Evolutionary conservation across 2,888 invertebrate species (phyloP).

Genomic region (Ochlodes sylvanus): DNA sequence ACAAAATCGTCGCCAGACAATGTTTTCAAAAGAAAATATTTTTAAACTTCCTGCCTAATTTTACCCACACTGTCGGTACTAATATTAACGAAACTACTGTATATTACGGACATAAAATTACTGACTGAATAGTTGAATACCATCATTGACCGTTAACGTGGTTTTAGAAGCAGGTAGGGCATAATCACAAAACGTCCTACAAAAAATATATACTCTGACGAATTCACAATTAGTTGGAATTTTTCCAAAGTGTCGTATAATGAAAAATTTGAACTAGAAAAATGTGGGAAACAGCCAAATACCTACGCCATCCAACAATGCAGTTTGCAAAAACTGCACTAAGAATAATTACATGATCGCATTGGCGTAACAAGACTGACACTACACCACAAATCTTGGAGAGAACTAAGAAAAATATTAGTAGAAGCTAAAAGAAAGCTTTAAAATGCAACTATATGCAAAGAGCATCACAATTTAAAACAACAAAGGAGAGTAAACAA

Average conservation of each 20-base stretch:
- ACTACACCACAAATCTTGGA: too few species aligned
- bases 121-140: too few species aligned
- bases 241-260: slow-evolving; percentile 22
- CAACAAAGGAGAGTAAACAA: slow-evolving; percentile 15
- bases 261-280: slow-evolving; percentile 14
- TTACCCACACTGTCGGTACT: too few species aligned
- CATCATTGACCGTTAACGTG: too few species aligned
- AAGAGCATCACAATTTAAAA: not conserved
- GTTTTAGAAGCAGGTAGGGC: too few species aligned
- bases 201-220: not conserved
- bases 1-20: not conserved
- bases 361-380: not conserved
- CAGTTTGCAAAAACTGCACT: slow-evolving; percentile 20
- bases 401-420: not conserved
- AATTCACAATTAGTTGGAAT: slow-evolving; percentile 9
- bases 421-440: too few species aligned
- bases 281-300: slow-evolving; percentile 18
- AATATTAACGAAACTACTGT: too few species aligned
- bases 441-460: too few species aligned
- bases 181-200: not conserved
- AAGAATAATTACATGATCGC: slow-evolving; percentile 2
- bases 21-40: not conserved
- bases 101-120: too few species aligned
- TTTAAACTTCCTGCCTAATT: too few species aligned
- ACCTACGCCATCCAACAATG: slow-evolving; percentile 11